phyloP scores from a whole-genome alignment of 2,113 vertebrate species.

The Psittacula cyanocephala region DNA sequence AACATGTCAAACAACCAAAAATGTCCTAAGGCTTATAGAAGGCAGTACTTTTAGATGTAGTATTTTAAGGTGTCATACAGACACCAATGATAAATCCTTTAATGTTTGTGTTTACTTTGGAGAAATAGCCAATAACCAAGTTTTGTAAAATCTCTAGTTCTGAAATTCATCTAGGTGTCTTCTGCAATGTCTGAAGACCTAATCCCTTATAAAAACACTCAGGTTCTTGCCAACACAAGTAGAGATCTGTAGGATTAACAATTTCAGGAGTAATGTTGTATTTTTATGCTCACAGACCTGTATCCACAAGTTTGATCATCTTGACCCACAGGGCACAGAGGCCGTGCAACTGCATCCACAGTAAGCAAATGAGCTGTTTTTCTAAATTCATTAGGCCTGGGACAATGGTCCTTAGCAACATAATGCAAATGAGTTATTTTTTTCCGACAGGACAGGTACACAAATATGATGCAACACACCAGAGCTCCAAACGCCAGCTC shows the following conservation, averaged over 20 bases:
- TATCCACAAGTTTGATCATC: not conserved
- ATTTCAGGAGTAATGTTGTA: not conserved
- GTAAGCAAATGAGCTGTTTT: not conserved
- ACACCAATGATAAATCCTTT: not conserved
- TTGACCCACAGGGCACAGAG: not conserved
- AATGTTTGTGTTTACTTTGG: not conserved
- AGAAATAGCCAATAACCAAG: not conserved
- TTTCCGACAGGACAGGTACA: not conserved
- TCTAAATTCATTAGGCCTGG: not conserved
- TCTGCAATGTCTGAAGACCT: not conserved
- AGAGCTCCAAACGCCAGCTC: not conserved
- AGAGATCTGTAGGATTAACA: not conserved
- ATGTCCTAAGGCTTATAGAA: not conserved
- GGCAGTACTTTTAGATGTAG: not conserved
- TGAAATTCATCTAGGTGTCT: not conserved
- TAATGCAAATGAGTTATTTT: not conserved
- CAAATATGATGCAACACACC: not conserved
- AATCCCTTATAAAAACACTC: not conserved
- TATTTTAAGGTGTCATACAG: not conserved
- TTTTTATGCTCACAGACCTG: not conserved
- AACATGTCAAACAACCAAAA: not conserved
- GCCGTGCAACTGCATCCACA: not conserved
- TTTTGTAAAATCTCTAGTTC: not conserved
- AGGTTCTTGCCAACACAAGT: not conserved
- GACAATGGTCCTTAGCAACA: not conserved